phyloP scores from a whole-genome alignment of 1,140 invertebrate species.

The Pseudomyrmex concolor region DNA sequence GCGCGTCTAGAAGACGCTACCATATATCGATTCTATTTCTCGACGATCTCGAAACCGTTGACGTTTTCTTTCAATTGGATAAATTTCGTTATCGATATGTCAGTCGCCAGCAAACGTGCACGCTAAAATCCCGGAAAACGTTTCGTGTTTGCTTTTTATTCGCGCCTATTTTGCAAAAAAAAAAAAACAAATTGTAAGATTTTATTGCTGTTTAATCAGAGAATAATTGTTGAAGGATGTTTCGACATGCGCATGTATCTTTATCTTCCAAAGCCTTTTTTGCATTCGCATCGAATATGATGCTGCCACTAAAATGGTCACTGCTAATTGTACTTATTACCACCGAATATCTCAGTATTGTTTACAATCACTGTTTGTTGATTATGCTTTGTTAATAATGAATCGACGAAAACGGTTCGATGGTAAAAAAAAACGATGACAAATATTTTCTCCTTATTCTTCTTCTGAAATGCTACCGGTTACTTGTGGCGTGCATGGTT shows the following conservation, averaged over 20 bases:
- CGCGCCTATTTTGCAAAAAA: background rate
- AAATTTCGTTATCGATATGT: conserved; percentile 34
- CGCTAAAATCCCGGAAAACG: conserved; percentile 13
- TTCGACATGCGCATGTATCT: background rate
- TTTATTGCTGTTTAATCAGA: background rate
- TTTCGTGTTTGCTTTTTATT: conserved; percentile 23
- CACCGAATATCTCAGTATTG: background rate
- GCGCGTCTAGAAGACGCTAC: conserved; percentile 19
- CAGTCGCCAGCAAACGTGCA: conserved; percentile 42
- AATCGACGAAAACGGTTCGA: conserved; percentile 8
- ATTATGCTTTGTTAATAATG: conserved; percentile 17
- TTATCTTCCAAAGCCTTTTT: conserved; percentile 40
- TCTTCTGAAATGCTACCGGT: conserved; percentile 14
- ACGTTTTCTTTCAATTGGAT: conserved; percentile 6
- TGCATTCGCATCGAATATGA: background rate
- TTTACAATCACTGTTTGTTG: background rate
- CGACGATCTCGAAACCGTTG: conserved; percentile 39
- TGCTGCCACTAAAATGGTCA: background rate
- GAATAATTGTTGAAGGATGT: conserved; percentile 5
- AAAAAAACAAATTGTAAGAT: background rate
- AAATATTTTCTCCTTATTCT: conserved; percentile 17
- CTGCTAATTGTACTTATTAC: conserved; percentile 18
- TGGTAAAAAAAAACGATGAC: background rate
- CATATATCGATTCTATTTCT: conserved; percentile 42
- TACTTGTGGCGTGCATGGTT: conserved; percentile 13